A percentile compares a stretch with the other conserved stretches of the same genome.
Conservation (phyloP, 2,888 invertebrate species). For the Theristus sp. region DNA sequence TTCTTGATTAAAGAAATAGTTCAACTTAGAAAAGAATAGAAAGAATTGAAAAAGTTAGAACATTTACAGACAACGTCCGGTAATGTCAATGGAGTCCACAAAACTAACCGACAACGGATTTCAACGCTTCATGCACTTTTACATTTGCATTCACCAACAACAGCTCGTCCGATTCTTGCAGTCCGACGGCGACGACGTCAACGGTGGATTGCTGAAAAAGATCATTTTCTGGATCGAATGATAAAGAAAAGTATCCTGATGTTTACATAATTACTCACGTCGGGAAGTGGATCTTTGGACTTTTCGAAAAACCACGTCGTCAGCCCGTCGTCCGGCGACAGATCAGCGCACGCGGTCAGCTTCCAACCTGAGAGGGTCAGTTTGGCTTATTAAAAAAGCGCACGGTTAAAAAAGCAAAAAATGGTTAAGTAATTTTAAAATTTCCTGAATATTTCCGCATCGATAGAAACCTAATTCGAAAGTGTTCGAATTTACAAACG, state of each 20-base stretch:
- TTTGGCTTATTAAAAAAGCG: too few relatives aligned
- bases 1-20: too few relatives aligned
- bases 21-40: background rate
- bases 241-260: too few relatives aligned
- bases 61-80: too few relatives aligned
- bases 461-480: too few relatives aligned
- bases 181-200: background rate
- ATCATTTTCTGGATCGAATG: background rate
- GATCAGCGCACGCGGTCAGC: background rate
- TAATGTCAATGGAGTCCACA: background rate
- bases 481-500: too few relatives aligned
- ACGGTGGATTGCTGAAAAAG: background rate
- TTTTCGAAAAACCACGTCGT: background rate
- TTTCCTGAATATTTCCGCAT: too few relatives aligned
- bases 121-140: background rate
- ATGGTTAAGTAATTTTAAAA: too few relatives aligned
- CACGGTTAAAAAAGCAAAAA: too few relatives aligned
- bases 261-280: too few relatives aligned
- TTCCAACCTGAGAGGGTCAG: too few relatives aligned
- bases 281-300: too few relatives aligned
- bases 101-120: background rate
- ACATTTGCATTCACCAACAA: background rate
- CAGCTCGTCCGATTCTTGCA: background rate
- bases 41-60: background rate
- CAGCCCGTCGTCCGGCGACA: background rate